These are phyloP conservation scores for Mellilla xanthometata DNA, from an alignment of 2,888 invertebrate species.

Conservation along the genomic window DNA sequence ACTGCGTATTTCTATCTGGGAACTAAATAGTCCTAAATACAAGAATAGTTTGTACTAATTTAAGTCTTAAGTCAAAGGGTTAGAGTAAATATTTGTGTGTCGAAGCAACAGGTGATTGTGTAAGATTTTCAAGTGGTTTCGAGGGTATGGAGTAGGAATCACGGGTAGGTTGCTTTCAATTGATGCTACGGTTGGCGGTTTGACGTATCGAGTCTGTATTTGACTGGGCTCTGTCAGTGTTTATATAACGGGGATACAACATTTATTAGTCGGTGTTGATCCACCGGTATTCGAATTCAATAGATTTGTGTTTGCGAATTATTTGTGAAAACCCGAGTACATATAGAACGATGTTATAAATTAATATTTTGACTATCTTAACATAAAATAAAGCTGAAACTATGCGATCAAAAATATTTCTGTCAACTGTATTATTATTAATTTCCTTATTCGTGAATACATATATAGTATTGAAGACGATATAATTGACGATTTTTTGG, in stretches of 20 bases:
- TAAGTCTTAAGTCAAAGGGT: not conserved
- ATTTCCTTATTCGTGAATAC: no score
- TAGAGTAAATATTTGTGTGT: constrained; percentile 30
- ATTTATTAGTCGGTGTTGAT: constrained; percentile 19
- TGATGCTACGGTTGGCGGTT: constrained; percentile 62
- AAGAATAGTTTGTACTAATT: not conserved
- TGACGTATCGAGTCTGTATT: constrained; percentile 46
- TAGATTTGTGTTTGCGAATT: not conserved
- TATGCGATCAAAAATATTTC: no score
- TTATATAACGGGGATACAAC: constrained; percentile 5
- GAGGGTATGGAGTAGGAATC: constrained; percentile 49
- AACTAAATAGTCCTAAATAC: not conserved
- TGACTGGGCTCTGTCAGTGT: constrained; percentile 21
- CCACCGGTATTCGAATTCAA: not conserved
- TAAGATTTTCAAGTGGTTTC: constrained; percentile 18
- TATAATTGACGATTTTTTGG: no score
- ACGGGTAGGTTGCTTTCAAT: constrained; percentile 65
- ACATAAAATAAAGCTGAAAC: no score
- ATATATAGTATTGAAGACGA: no score
- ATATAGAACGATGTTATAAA: no score
- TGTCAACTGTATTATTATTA: no score
- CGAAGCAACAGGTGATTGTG: constrained; percentile 37
- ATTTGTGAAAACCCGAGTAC: not conserved
- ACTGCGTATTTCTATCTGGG: constrained; percentile 4
- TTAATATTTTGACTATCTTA: no score